Evolutionary conservation across 1,140 invertebrate species (phyloP), one percentile per base, ranked within the genome.

Genomic region (Apocrypta bakeri): DNA sequence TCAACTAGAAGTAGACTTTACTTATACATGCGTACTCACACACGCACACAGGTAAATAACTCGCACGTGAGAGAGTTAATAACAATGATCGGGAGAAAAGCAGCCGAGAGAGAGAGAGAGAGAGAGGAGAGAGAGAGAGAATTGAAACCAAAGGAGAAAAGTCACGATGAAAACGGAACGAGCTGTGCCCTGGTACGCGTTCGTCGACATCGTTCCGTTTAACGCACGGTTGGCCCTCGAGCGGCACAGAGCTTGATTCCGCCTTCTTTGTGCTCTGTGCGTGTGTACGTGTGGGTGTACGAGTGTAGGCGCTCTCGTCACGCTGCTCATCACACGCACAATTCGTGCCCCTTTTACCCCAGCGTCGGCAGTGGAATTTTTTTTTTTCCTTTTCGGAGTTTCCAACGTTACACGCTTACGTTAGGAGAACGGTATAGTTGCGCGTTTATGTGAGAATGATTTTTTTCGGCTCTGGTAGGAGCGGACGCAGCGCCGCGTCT

Each of bases 151-250:
- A 56, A 79, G 40, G 21, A n/a, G 64, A 79, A 79, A 79, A 79
- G 77, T 79, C 64, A 79, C 11, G 12, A 37, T 29, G 33, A n/a
- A 66, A 40, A 40, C 21, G 74, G 66, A 79, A 72, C 42, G 78
- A 72, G 78, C 61, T 73, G 33, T n/a, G n/a, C 12, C 24, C 63
- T 21, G 24, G 27, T 56, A 40, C 31, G 66, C 69, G 72, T 75
- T 42, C 66, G 77, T 79, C 78, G 78, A 71, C 78, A 31, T 79
- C 78, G 79, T 81, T 81, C 79, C 79, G 63, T 75, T 81, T 75
- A 81, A 81, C 63, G 79, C 79, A 68, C 79, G 79, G 79, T 81
- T 81, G 79, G 71, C 68, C 25, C 72, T 27, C 63, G 25, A 61
- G 2, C 25, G 48, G 61, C 78, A 64, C 48, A 21, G 71, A 75